Evolutionary conservation across 2,113 vertebrate species (phyloP).

Genomic region (Vanacampus margaritifer): DNA sequence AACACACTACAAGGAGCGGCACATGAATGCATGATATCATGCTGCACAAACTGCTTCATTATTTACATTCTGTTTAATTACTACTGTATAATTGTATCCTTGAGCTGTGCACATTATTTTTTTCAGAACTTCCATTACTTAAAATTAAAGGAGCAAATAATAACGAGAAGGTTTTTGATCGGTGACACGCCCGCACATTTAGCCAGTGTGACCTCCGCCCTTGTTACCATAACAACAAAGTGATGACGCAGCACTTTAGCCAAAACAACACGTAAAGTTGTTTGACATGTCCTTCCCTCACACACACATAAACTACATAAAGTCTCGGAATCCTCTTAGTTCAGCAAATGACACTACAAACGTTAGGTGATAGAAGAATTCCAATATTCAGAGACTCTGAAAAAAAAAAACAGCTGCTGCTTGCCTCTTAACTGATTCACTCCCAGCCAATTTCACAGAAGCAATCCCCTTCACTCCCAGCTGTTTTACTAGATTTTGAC

Average conservation of each 20-base stretch:
- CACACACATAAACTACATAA: neutral
- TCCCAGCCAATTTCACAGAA: too few species aligned
- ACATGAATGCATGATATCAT: too few species aligned
- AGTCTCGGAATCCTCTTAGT: neutral
- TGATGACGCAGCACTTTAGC: conserved; percentile 47
- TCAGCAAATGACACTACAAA: neutral
- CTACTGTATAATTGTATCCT: neutral
- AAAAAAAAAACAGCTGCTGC: too few species aligned
- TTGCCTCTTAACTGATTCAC: too few species aligned
- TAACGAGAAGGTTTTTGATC: conserved; percentile 12
- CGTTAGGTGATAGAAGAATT: neutral
- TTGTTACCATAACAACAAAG: conserved; percentile 59
- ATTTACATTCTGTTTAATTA: neutral
- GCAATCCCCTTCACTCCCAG: too few species aligned
- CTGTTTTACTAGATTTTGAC: too few species aligned
- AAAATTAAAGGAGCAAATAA: neutral
- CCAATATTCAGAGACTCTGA: too few species aligned
- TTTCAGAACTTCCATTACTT: neutral
- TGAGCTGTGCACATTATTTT: neutral
- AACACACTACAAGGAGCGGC: neutral
- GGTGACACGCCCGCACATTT: conserved; percentile 3
- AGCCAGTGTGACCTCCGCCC: conserved; percentile 39
- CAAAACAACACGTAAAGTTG: conserved; percentile 23
- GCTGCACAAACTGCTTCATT: neutral
- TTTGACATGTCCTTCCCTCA: neutral